Evolutionary conservation across 2,888 invertebrate species (phyloP).

Genomic region (Caenorhabditis drosophilae): DNA sequence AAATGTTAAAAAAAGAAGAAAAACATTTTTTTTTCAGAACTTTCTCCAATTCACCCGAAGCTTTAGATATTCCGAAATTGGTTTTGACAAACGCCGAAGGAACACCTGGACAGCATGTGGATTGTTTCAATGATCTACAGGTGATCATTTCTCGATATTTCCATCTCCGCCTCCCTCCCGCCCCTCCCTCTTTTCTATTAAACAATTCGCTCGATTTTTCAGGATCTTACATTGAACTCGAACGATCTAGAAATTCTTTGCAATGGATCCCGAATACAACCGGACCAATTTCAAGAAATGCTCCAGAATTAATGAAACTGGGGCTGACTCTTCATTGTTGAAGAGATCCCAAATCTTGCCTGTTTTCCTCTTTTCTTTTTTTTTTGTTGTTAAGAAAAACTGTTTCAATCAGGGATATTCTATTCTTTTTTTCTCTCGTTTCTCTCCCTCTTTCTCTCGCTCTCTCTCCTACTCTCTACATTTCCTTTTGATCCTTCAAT

Average conservation of each 20-base stretch:
- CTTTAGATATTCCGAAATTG: constrained; percentile 52
- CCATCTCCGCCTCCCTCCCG: not conserved
- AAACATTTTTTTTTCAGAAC: constrained; percentile 6
- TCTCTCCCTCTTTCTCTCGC: too few relatives aligned
- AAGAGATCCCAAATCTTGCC: not conserved
- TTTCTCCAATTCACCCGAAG: constrained; percentile 35
- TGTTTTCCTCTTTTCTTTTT: not conserved
- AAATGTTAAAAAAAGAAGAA: not conserved
- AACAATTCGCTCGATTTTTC: constrained; percentile 1
- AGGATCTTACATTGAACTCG: constrained; percentile 26
- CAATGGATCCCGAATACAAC: constrained; percentile 5
- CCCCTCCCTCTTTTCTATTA: too few relatives aligned
- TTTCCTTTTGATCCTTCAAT: too few relatives aligned
- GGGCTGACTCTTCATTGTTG: too few relatives aligned
- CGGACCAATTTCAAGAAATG: too few relatives aligned
- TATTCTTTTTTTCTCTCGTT: not conserved
- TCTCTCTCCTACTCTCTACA: too few relatives aligned
- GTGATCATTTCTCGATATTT: not conserved
- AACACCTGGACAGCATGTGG: constrained; percentile 44
- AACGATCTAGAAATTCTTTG: constrained; percentile 14
- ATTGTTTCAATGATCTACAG: constrained; percentile 45
- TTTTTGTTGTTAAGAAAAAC: not conserved
- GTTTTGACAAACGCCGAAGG: constrained; percentile 65
- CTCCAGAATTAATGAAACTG: too few relatives aligned
- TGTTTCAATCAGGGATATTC: not conserved